A percentile compares a stretch with the other conserved stretches of the same genome.
Evolutionary conservation across 2,888 invertebrate species (phyloP).

Genomic region (Monochamus alternatus): DNA sequence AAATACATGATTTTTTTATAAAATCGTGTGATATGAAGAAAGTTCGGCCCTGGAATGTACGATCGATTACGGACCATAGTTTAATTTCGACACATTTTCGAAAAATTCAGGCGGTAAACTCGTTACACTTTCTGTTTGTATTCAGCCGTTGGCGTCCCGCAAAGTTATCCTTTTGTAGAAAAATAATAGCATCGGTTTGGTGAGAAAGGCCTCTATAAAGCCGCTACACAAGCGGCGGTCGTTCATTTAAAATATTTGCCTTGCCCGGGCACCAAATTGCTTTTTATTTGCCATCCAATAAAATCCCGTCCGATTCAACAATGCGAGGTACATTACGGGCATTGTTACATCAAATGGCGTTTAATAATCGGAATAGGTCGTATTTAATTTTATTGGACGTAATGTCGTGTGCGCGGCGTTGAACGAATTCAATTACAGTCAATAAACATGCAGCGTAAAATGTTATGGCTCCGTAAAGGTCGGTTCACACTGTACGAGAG

Average conservation of each 20-base stretch:
- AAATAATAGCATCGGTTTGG: no score
- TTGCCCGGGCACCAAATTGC: conserved; percentile 16
- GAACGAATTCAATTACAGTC: conserved; percentile 37
- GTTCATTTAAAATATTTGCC: conserved; percentile 3
- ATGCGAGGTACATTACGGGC: conserved; percentile 24
- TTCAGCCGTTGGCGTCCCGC: no score
- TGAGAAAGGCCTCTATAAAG: neutral
- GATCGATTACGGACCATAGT: no score
- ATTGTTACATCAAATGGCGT: conserved; percentile 34
- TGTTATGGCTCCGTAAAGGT: neutral
- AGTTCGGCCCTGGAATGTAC: no score
- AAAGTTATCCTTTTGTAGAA: no score
- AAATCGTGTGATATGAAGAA: no score
- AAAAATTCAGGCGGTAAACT: no score
- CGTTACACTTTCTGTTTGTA: no score
- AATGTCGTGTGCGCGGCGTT: conserved; percentile 30
- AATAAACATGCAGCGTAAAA: conserved; percentile 28
- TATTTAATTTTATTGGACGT: conserved; percentile 37
- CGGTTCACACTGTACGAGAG: no score
- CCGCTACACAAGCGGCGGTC: neutral
- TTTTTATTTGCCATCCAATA: conserved; percentile 34
- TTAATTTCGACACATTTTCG: no score
- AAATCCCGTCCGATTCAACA: conserved; percentile 22
- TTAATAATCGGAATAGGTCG: conserved; percentile 32
- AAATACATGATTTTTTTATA: no score